Evolutionary conservation across 2,888 invertebrate genomes (phyloP), one percentile per base, ranked within the genome.

Genomic region (Latrodectus hesperus): DNA sequence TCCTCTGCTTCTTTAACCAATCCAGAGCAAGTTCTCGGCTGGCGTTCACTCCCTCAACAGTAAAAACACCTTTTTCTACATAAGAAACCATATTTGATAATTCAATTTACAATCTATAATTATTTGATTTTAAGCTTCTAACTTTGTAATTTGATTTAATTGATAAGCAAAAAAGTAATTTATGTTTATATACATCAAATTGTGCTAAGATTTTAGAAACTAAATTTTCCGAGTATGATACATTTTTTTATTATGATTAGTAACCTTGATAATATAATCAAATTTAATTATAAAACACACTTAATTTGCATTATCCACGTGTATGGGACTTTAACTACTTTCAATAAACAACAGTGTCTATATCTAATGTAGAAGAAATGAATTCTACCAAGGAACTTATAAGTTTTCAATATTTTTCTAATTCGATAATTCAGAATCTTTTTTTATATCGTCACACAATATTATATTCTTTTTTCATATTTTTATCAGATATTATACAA

Each of bases 1-100:
- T 67, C 6, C 67, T 67, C n/a, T 81, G 81, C 8, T 67, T 68
- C 38, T 38, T 81, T 38, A 81, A 26, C 81, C 81, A 81, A 3
- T 38, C 22, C 1, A 26, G 0, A 8, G 53, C 81, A 10, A 53
- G 26, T 9, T 11, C 38, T 4, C 81, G 65, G 22, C 53, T 81
- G 2, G 1, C 10, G 9, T 60, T 38, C 10, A 81, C 73, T 12
- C 17, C 17, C 1, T 49, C 8, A n/a, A 71, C 71, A n/a, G 67
- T 17, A 6, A 67, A 52, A 11, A 77, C 67, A 9, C 77, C 77
- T 26, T 11, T 65, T 9, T 77, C 77, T 77, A 12, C 17, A 77
- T 67, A 17, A 14, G 12, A 75, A 51, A 9, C 16, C 9, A 49
- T 17, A 16, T 17, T 5, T 65, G 38, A 38, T 38, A 38, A 16